These are phyloP conservation scores for Gymnoscopelus braueri DNA, from an alignment of 2,797 vertebrate species.

Conservation along the genomic window DNA sequence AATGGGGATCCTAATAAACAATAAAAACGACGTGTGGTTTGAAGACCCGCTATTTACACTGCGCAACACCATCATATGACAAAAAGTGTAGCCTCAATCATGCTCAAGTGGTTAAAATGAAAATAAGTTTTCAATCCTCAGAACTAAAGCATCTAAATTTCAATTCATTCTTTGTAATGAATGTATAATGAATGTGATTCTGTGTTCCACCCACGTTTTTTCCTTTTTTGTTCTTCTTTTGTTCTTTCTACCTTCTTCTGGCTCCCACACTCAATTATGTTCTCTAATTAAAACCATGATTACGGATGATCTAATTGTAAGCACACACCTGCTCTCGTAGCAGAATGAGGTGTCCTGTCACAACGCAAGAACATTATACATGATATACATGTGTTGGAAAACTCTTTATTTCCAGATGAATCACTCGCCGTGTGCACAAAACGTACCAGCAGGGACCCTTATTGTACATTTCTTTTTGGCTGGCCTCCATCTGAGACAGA, in stretches of 20 bases:
- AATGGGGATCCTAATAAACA: too few species aligned
- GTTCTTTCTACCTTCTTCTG: constrained; percentile 23
- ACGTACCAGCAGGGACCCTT: constrained; percentile 32
- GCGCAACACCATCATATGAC: too few species aligned
- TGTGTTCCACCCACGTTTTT: neutral
- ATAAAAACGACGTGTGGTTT: too few species aligned
- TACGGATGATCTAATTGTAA: constrained; percentile 92
- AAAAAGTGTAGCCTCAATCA: too few species aligned
- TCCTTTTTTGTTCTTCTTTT: constrained; percentile 5
- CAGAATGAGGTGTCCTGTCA: constrained; percentile 77
- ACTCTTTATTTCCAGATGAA: constrained; percentile 53
- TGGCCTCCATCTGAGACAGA: constrained; percentile 2
- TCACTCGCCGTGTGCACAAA: constrained; percentile 47
- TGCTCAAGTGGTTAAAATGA: too few species aligned
- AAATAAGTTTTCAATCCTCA: too few species aligned
- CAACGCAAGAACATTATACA: constrained; percentile 78
- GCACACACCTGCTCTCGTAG: constrained; percentile 86
- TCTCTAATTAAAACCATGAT: constrained; percentile 93
- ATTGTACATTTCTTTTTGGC: constrained; percentile 8
- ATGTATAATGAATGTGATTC: neutral
- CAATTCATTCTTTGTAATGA: too few species aligned
- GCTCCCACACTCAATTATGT: constrained; percentile 68
- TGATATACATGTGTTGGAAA: constrained; percentile 67
- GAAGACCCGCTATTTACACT: too few species aligned
- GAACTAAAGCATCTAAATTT: too few species aligned